Evolutionary conservation across 2,888 invertebrate species (phyloP).

Genomic region (Trisateles emortualis): DNA sequence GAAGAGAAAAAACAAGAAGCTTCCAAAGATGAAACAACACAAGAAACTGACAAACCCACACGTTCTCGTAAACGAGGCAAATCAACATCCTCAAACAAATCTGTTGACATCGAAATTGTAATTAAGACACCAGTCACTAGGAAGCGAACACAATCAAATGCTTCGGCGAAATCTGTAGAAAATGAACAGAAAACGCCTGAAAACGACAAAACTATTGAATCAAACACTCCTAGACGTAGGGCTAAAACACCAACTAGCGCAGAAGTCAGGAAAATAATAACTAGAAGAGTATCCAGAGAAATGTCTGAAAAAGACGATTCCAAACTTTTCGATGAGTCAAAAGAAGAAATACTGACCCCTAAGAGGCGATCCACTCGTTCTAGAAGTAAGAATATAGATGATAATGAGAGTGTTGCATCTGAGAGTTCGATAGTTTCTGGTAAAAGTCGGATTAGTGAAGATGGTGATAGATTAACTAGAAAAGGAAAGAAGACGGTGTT

Average conservation of each 20-base stretch:
- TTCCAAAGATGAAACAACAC: slow-evolving; percentile 16
- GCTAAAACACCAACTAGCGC: slow-evolving; percentile 67
- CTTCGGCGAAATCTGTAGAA: slow-evolving; percentile 61
- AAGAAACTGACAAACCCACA: slow-evolving; percentile 23
- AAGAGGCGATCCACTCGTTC: slow-evolving; percentile 59
- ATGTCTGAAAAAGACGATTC: slow-evolving; percentile 67
- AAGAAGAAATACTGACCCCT: slow-evolving; percentile 57
- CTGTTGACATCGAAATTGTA: slow-evolving; percentile 39
- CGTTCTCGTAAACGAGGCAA: slow-evolving; percentile 51
- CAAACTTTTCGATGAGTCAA: slow-evolving; percentile 58
- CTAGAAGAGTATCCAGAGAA: slow-evolving; percentile 74
- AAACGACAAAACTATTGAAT: slow-evolving; percentile 28
- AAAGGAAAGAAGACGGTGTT: slow-evolving; percentile 70
- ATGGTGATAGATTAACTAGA: slow-evolving; percentile 56
- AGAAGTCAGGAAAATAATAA: slow-evolving; percentile 73
- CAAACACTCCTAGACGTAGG: slow-evolving; percentile 52
- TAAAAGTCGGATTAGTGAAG: slow-evolving; percentile 61
- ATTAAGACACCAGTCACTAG: slow-evolving; percentile 65
- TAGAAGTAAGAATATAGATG: slow-evolving; percentile 66
- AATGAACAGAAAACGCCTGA: slow-evolving; percentile 59
- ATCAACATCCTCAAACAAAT: slow-evolving; percentile 57
- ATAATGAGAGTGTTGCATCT: slow-evolving; percentile 71
- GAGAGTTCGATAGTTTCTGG: slow-evolving; percentile 66
- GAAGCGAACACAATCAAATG: slow-evolving; percentile 67
- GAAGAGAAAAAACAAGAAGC: slow-evolving; percentile 19